phyloP scores from a whole-genome alignment of 2,113 vertebrate genomes.

The Tachysurus fulvidraco region DNA sequence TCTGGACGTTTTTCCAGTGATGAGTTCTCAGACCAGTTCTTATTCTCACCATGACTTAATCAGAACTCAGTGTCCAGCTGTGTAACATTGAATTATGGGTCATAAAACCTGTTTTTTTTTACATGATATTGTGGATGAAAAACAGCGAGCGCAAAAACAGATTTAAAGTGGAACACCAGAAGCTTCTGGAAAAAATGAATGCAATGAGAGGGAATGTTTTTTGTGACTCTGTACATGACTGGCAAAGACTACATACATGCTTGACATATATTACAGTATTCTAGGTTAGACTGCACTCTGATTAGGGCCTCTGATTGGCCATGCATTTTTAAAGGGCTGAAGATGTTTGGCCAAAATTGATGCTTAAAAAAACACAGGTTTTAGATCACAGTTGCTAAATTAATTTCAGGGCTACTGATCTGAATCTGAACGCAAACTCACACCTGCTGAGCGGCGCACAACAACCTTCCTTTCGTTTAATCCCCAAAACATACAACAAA shows the following conservation, averaged over 20 bases:
- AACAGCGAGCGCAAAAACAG: not conserved
- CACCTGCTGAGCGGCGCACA: not conserved
- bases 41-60: not conserved
- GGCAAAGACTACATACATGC: not conserved
- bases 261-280: constrained; percentile 14
- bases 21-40: not conserved
- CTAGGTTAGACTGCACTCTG: not conserved
- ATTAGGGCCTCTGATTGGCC: not conserved
- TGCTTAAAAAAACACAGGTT: not conserved
- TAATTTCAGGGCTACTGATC: not conserved
- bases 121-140: constrained; percentile 3
- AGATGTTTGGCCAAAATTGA: not conserved
- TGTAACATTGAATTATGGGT: constrained; percentile 21
- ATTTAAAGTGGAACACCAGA: constrained; percentile 13
- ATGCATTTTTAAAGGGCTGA: not conserved
- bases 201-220: constrained; percentile 4
- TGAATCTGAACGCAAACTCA: not conserved
- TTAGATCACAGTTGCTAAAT: not conserved
- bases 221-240: not conserved
- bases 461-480: not conserved
- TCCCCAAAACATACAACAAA: not conserved
- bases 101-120: not conserved
- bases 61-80: constrained; percentile 17
- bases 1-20: not conserved
- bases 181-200: constrained; percentile 9